A percentile compares a stretch with the other conserved stretches of the same genome.
Conservation (phyloP, 2,888 invertebrate species). For the Phoronis australis region DNA sequence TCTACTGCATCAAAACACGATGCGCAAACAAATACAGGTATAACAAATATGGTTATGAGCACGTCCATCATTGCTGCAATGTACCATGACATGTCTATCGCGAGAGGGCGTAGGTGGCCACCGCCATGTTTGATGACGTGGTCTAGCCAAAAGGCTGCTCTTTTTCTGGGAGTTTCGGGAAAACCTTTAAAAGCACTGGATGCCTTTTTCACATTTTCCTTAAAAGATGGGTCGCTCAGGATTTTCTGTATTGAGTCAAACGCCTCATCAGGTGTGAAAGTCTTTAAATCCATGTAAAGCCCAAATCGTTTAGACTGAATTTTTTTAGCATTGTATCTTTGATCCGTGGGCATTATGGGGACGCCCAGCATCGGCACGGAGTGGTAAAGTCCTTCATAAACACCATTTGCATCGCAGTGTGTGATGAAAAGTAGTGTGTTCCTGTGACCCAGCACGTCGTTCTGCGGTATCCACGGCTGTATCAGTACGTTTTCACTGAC, state of each 20-base stretch:
- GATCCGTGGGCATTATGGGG: slow-evolving; percentile 27
- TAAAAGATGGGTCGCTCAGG: too few species aligned
- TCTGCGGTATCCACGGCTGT: slow-evolving; percentile 24
- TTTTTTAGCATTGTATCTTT: slow-evolving; percentile 18
- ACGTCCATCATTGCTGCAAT: too few species aligned
- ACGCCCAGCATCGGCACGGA: too few species aligned
- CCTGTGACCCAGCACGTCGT: slow-evolving; percentile 22
- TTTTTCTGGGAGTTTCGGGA: slow-evolving; percentile 19
- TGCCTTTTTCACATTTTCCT: too few species aligned
- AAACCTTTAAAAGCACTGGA: too few species aligned
- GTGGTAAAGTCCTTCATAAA: too few species aligned
- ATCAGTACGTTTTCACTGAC: too few species aligned
- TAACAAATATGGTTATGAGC: too few species aligned
- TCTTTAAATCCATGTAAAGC: slow-evolving; percentile 12
- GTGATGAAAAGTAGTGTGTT: slow-evolving; percentile 23
- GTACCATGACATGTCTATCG: slow-evolving; percentile 23
- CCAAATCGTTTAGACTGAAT: slow-evolving; percentile 19
- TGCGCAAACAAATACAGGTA: too few species aligned
- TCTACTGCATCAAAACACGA: too few species aligned
- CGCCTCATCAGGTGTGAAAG: slow-evolving; percentile 13
- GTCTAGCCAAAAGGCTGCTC: slow-evolving; percentile 29
- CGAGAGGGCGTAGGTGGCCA: slow-evolving; percentile 20
- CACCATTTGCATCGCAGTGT: too few species aligned
- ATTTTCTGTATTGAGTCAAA: too few species aligned
- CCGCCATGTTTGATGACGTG: slow-evolving; percentile 29